phyloP scores from a whole-genome alignment of 2,113 vertebrate species.

The Rostratula benghalensis region DNA sequence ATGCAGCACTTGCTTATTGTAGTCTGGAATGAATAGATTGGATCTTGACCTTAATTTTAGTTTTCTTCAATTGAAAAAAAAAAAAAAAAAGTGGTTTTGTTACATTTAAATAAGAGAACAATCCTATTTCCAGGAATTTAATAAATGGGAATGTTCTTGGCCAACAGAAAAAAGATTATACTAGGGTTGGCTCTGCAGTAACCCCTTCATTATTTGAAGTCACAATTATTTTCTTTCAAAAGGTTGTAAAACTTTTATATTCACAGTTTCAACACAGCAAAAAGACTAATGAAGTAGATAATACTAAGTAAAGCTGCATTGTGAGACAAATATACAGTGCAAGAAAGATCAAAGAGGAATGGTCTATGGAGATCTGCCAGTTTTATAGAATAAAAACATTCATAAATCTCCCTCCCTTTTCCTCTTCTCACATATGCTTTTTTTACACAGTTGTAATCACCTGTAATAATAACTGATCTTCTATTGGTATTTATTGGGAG shows the following conservation, averaged over 20 bases:
- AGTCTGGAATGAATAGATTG: background rate
- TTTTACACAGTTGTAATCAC: background rate
- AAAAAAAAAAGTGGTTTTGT: background rate
- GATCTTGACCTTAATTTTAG: conserved; percentile 17
- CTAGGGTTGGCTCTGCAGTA: background rate
- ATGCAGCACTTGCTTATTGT: background rate
- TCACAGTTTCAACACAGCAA: background rate
- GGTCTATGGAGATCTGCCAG: background rate
- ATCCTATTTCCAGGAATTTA: background rate
- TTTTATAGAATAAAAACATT: background rate
- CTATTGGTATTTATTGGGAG: background rate
- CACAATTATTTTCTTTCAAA: conserved; percentile 17
- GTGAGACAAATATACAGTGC: background rate
- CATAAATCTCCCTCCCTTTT: background rate
- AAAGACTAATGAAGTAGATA: background rate
- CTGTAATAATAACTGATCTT: background rate
- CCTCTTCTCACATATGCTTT: background rate
- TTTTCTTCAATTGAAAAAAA: background rate
- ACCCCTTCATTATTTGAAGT: conserved; percentile 8
- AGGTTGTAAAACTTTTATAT: background rate
- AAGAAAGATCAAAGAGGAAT: background rate
- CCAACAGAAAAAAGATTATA: background rate
- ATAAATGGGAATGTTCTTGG: background rate
- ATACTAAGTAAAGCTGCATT: background rate
- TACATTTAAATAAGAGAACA: background rate